Conservation (phyloP, 2,888 invertebrate genomes). For the Heliconius cydno region DNA sequence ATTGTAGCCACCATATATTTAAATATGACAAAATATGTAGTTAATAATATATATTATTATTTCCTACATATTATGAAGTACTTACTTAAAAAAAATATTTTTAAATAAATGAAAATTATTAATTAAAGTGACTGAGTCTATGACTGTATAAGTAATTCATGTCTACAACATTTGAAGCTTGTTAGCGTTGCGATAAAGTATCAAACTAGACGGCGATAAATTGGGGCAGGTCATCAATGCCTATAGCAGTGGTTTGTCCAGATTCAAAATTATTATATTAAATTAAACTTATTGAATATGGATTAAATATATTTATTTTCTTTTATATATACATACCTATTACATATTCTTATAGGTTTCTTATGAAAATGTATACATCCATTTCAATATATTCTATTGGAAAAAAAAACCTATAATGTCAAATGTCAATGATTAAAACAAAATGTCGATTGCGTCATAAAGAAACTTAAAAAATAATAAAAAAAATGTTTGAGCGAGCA, state of each 20-base stretch:
- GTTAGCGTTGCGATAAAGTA: constrained; percentile 9
- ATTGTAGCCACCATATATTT: too few relatives aligned
- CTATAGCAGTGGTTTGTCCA: neutral
- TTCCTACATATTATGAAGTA: too few relatives aligned
- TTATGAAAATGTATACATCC: neutral
- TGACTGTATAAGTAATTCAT: neutral
- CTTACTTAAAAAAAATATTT: too few relatives aligned
- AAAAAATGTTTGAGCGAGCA: too few relatives aligned
- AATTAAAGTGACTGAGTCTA: neutral
- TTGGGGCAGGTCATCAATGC: constrained; percentile 44
- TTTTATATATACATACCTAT: neutral
- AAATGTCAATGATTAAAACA: constrained; percentile 31
- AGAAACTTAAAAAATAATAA: constrained; percentile 10
- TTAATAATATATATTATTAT: too few relatives aligned
- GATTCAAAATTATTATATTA: neutral
- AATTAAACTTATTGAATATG: neutral
- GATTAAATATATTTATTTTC: neutral
- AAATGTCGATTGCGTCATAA: constrained; percentile 35
- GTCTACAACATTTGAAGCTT: neutral
- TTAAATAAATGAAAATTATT: neutral
- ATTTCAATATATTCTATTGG: neutral
- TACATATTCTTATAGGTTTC: neutral
- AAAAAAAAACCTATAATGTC: constrained; percentile 13
- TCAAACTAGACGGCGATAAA: constrained; percentile 28
- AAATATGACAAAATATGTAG: too few relatives aligned